Base-by-base conservation (phyloP, 2,888 invertebrate genomes). In the Lapara coniferarum region DNA sequence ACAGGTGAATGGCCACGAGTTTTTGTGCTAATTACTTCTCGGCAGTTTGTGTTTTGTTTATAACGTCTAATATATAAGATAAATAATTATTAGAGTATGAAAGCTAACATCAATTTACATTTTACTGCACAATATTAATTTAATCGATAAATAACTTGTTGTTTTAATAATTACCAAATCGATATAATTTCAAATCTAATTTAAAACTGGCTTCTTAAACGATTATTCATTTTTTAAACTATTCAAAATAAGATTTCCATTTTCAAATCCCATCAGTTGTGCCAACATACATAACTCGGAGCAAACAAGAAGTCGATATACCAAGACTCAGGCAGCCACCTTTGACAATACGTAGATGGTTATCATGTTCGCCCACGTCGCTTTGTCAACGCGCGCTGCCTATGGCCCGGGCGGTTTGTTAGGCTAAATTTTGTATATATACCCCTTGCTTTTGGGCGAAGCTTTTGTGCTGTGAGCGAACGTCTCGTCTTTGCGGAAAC, bases 311-410 rank as follows among this genome's bases (percentile, higher is more conserved):
- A 63, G 63, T 49, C 63, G 46, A 49, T 63, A 63, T 63, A 46
- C 78, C 58, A 30, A 70, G 68, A 70, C 70, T 74, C 73, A 69
- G 73, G 71, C 53, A 68, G 71, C 53, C 66, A 58, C 68, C 76
- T 75, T 74, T 73, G 73, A 83, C 83, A 83, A 83, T 81, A 73
- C 76, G 71, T 73, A 72, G 83, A 83, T 83, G 70, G 51, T 66
- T 81, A 83, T 83, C 83, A 59, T 44, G 25, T 69, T 46, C 75
- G 70, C 78, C 82, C 78, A 82, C 80, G 80, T 72, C 67, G 76
- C 73, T 77, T 76, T 76, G 81, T 80, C 67, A 67, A 74, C 69
- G 16, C 37, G 25, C 13, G 25, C 56, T 46, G 67, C 52, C 66
- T 67, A 59, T 70, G 58, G 57, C 55, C n/a, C 25, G 25, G 44